phyloP scores from a whole-genome alignment of 2,113 vertebrate species.

The Mesitornis unicolor region DNA sequence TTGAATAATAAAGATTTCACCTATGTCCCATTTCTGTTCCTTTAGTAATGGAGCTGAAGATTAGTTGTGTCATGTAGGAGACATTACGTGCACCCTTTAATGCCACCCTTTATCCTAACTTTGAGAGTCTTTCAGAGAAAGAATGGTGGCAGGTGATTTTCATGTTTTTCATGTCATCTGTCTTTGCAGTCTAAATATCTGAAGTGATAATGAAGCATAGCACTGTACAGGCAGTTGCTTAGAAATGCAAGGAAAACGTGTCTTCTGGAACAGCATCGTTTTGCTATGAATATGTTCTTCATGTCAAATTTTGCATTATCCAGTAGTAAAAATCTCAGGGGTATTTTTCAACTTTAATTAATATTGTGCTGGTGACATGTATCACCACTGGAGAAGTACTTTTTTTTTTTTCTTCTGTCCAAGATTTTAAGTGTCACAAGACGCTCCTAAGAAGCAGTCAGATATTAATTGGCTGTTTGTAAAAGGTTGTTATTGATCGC shows the following conservation, averaged over 20 bases:
- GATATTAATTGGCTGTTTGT: background rate
- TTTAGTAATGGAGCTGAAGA: background rate
- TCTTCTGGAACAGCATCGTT: background rate
- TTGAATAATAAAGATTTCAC: background rate
- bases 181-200: background rate
- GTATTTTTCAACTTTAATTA: background rate
- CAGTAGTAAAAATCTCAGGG: background rate
- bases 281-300: background rate
- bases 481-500: background rate
- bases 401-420: background rate
- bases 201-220: background rate
- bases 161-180: background rate
- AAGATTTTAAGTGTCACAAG: background rate
- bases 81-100: background rate
- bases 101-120: background rate
- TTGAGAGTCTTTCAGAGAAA: background rate
- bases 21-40: background rate
- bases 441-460: background rate
- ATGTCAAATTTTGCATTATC: background rate
- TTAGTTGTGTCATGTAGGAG: background rate
- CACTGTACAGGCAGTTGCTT: background rate
- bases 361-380: background rate
- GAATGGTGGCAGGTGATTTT: background rate
- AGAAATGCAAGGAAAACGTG: background rate
- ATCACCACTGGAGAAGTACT: background rate